These are phyloP conservation scores for Physocephala rufipes DNA, from an alignment of 2,888 invertebrate species.

Conservation along the genomic window DNA sequence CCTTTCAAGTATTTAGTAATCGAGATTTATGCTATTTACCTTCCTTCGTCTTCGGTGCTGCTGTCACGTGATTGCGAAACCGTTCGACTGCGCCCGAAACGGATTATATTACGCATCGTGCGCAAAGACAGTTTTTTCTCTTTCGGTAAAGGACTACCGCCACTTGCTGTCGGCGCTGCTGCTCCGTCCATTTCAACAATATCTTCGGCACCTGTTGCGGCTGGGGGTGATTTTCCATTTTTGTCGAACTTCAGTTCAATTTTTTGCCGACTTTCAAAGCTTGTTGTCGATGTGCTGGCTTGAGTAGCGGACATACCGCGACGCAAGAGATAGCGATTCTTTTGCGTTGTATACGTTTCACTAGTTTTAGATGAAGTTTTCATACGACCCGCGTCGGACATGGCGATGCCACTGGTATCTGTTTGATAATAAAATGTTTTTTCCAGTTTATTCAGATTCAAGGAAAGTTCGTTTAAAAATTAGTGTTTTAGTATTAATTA, in stretches of 20 bases:
- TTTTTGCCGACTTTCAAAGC: conserved; percentile 41
- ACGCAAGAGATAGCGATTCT: conserved; percentile 52
- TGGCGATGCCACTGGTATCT: conserved; percentile 45
- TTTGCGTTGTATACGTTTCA: conserved; percentile 45
- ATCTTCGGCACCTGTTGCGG: conserved; percentile 11
- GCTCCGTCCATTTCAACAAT: conserved; percentile 23
- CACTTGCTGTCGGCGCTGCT: conserved; percentile 6
- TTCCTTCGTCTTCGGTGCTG: conserved; percentile 61
- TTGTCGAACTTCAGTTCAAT: conserved; percentile 54
- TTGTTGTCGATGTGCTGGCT: conserved; percentile 32
- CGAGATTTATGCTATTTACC: conserved; percentile 51
- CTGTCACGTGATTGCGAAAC: conserved; percentile 57
- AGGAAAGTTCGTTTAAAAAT: not conserved
- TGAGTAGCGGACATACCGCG: conserved; percentile 54
- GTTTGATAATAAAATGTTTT: not conserved
- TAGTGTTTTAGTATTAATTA: not conserved
- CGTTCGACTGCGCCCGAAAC: conserved; percentile 55
- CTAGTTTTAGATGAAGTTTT: conserved; percentile 38
- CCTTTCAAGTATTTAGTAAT: conserved; percentile 6
- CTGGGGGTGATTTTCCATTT: conserved; percentile 52
- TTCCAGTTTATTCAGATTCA: not conserved
- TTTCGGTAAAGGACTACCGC: conserved; percentile 46
- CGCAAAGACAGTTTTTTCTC: conserved; percentile 58
- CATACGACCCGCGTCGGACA: conserved; percentile 37
- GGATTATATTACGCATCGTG: conserved; percentile 58